Evolutionary conservation across 2,888 invertebrate species (phyloP).

Genomic region (Cryptus viduatorius): DNA sequence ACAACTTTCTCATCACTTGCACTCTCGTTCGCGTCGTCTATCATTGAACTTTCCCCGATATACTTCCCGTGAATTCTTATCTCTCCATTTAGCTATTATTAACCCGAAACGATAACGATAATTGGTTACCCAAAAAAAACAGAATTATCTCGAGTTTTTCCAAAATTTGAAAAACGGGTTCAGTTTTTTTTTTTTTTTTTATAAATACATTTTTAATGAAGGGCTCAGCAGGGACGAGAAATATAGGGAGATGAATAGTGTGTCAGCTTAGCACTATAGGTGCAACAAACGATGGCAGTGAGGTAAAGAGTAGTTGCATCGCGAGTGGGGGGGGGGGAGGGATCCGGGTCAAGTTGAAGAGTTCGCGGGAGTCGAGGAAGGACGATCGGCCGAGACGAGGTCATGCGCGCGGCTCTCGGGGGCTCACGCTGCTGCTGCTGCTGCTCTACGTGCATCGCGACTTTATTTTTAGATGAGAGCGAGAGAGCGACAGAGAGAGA

Average conservation of each 20-base stretch:
- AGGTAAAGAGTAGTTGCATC: slow-evolving; percentile 41
- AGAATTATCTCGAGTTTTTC: neutral
- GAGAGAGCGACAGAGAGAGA: slow-evolving; percentile 45
- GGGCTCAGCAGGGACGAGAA: neutral
- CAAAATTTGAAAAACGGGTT: neutral
- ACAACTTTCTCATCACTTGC: slow-evolving; percentile 66
- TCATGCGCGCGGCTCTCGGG: slow-evolving; percentile 69
- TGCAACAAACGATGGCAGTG: slow-evolving; percentile 37
- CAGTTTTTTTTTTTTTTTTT: neutral
- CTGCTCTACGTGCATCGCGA: slow-evolving; percentile 68
- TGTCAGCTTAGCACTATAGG: neutral
- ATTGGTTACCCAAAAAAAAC: neutral
- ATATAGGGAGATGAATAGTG: slow-evolving; percentile 3
- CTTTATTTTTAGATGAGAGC: slow-evolving; percentile 77
- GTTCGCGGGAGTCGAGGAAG: slow-evolving; percentile 79
- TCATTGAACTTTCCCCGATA: slow-evolving; percentile 43
- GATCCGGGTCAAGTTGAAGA: slow-evolving; percentile 83
- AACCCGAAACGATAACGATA: neutral
- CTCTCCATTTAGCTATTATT: neutral
- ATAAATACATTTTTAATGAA: neutral
- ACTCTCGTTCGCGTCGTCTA: slow-evolving; percentile 67
- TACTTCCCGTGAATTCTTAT: neutral
- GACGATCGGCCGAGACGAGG: slow-evolving; percentile 80
- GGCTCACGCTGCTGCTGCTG: slow-evolving; percentile 43
- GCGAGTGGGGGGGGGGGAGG: slow-evolving; percentile 51